phyloP scores from a whole-genome alignment of 2,113 vertebrate species.

The Ptyas mucosa region DNA sequence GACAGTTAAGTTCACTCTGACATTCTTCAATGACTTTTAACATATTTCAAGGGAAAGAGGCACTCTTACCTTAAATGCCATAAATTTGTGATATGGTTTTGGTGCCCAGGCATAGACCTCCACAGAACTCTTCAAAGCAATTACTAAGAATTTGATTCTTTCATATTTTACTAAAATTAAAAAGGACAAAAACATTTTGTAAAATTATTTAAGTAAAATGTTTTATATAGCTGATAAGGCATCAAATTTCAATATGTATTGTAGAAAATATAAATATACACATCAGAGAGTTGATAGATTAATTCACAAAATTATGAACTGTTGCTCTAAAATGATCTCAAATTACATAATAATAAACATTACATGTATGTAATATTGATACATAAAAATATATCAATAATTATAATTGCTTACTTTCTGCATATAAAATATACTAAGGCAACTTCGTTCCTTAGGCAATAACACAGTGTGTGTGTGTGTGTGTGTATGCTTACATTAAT shows the following conservation, averaged over 20 bases:
- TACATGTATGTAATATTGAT: background rate
- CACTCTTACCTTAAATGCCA: slow-evolving; percentile 94
- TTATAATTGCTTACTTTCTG: background rate
- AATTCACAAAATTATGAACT: background rate
- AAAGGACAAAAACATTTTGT: slow-evolving; percentile 18
- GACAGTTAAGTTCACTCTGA: background rate
- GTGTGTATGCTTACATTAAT: background rate
- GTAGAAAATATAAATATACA: background rate
- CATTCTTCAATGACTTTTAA: background rate
- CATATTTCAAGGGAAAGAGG: background rate
- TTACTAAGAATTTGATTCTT: slow-evolving; percentile 97
- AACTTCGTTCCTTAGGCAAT: background rate
- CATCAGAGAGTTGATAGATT: background rate
- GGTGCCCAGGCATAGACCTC: slow-evolving; percentile 99
- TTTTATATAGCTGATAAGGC: background rate
- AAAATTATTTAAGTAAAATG: background rate
- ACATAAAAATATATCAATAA: background rate
- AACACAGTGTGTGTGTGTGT: background rate
- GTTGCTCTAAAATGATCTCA: background rate
- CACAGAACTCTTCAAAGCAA: slow-evolving; percentile 97
- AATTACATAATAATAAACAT: background rate
- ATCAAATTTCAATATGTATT: background rate
- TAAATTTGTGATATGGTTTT: slow-evolving; percentile 99
- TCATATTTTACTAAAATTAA: slow-evolving; percentile 91
- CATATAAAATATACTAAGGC: background rate